Conservation (phyloP, 2,113 vertebrate genomes). For the Dasyprocta punctata region DNA sequence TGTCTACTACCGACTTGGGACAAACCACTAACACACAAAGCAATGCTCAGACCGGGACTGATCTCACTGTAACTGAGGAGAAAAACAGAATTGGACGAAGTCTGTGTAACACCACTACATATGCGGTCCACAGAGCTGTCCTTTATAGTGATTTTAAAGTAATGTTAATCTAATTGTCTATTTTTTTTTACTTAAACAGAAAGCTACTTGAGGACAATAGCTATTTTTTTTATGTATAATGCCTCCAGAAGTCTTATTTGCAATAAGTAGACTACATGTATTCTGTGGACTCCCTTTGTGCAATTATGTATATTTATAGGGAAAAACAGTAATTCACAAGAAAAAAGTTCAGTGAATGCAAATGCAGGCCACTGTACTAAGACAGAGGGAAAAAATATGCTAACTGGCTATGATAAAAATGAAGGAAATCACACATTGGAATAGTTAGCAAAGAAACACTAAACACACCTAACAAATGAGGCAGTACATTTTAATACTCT, state of each 20-base stretch:
- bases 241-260: background rate
- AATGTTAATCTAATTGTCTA: background rate
- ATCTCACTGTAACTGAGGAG: background rate
- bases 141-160: background rate
- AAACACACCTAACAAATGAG: background rate
- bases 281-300: background rate
- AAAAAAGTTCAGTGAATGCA: conserved; percentile 5
- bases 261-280: background rate
- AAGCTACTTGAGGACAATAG: background rate
- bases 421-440: background rate
- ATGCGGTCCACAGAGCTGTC: background rate
- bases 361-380: background rate
- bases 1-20: background rate
- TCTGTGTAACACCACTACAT: background rate
- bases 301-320: background rate
- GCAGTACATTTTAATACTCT: background rate
- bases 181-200: background rate
- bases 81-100: background rate
- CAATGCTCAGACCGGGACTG: background rate
- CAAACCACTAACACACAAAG: background rate
- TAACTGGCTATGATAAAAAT: background rate
- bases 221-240: background rate
- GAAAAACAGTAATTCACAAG: background rate
- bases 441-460: conserved; percentile 1
- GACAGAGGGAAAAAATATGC: background rate